Evolutionary conservation across 1,140 invertebrate species (phyloP).

Genomic region (Drosophila kikkawai): DNA sequence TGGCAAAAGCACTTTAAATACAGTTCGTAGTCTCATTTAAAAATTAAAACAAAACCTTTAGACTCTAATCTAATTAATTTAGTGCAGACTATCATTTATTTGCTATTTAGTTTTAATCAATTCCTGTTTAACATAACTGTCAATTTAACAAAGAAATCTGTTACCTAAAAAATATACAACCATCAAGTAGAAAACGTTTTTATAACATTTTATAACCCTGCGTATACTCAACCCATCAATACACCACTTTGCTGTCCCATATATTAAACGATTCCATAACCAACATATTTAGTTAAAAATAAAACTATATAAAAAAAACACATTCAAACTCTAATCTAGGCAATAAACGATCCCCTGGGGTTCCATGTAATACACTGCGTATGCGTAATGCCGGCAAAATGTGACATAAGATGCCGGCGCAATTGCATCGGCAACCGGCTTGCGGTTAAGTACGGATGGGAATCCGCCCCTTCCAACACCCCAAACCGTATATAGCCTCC

Average conservation of each 20-base stretch:
- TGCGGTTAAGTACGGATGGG: slow-evolving; percentile 32
- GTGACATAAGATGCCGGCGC: slow-evolving; percentile 31
- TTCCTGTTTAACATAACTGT: not conserved
- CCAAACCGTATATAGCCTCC: slow-evolving; percentile 13
- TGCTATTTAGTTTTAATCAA: not conserved
- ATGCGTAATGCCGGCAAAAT: slow-evolving; percentile 63
- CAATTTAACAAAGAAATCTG: not conserved
- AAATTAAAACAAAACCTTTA: not conserved
- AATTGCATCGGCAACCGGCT: slow-evolving; percentile 43
- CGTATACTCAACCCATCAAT: not conserved
- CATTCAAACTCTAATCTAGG: slow-evolving; percentile 31
- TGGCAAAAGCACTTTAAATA: not conserved
- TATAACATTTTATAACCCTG: not conserved
- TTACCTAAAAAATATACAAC: not conserved
- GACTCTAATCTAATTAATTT: slow-evolving; percentile 4
- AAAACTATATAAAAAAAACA: slow-evolving; percentile 13
- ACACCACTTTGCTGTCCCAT: slow-evolving; percentile 3
- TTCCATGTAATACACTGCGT: slow-evolving; percentile 46
- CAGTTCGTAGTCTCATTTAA: not conserved
- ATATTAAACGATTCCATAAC: slow-evolving; percentile 14
- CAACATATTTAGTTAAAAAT: not conserved
- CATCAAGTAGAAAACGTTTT: not conserved
- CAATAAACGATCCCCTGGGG: slow-evolving; percentile 25
- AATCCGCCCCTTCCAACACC: slow-evolving; percentile 8
- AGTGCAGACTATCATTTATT: not conserved